phyloP scores from a whole-genome alignment of 2,797 vertebrate species.

The Scarus forsteni region DNA sequence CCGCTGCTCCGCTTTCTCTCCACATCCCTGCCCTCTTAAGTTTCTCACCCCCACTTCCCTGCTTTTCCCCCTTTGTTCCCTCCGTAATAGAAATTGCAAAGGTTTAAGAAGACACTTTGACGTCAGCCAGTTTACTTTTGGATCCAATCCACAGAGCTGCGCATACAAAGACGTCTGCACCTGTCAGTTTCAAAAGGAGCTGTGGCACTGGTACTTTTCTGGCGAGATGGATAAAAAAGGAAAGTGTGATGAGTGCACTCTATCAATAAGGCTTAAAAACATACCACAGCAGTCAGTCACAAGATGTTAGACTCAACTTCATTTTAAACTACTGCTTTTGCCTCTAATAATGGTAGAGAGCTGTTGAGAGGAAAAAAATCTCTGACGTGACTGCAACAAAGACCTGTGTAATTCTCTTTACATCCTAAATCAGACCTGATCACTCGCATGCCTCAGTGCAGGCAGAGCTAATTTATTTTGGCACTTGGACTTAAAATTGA shows the following conservation, averaged over 20 bases:
- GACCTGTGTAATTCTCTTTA: slow-evolving; percentile 2
- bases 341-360: not conserved
- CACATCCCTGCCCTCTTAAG: slow-evolving; percentile 6
- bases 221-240: not conserved
- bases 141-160: slow-evolving; percentile 14
- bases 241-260: slow-evolving; percentile 11
- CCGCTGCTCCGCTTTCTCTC: slow-evolving; percentile 7
- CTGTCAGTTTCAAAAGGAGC: slow-evolving; percentile 19
- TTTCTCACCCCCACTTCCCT: not conserved
- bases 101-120: slow-evolving; percentile 26
- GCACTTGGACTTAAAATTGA: not conserved
- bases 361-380: slow-evolving; percentile 4
- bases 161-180: slow-evolving; percentile 4
- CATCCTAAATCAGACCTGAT: not conserved
- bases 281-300: not conserved
- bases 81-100: slow-evolving; percentile 6
- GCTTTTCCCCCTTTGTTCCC: slow-evolving; percentile 1
- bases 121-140: slow-evolving; percentile 21
- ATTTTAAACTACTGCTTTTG: not conserved
- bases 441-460: not conserved
- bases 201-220: not conserved
- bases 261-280: slow-evolving; percentile 3
- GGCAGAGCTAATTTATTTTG: slow-evolving; percentile 1
- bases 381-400: not conserved
- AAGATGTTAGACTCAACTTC: slow-evolving; percentile 9